These are phyloP conservation scores for Amyelois transitella DNA, from an alignment of 1,140 invertebrate genomes.

Conservation along the genomic window DNA sequence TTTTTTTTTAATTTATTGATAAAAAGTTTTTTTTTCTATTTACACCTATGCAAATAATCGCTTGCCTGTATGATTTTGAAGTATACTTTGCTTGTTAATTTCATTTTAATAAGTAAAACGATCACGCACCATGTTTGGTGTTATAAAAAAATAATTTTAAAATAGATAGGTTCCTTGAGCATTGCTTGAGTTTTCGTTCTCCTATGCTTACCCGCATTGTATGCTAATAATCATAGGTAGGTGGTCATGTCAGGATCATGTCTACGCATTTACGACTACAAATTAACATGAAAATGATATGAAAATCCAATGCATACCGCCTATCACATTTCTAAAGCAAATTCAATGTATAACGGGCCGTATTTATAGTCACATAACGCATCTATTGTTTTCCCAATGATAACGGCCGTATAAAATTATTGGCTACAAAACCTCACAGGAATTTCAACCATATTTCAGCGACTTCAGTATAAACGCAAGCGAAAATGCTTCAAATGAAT, in stretches of 20 bases:
- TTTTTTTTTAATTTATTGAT: background rate
- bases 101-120: no score
- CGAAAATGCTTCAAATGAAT: conserved; percentile 17
- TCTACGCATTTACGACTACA: no score
- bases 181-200: background rate
- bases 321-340: background rate
- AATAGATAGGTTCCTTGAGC: no score
- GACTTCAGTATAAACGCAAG: conserved; percentile 4
- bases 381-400: conserved; percentile 68
- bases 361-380: conserved; percentile 18
- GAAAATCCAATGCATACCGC: background rate
- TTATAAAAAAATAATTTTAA: no score
- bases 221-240: background rate
- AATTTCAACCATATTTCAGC: conserved; percentile 10
- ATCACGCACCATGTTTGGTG: no score
- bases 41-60: no score
- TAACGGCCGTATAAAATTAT: conserved; percentile 66
- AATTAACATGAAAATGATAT: no score
- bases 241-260: no score
- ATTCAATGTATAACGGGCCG: background rate
- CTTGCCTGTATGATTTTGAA: no score
- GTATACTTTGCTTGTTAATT: no score
- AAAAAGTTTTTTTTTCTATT: no score
- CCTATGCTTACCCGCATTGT: background rate
- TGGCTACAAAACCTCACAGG: conserved; percentile 32